phyloP scores from a whole-genome alignment of 2,888 invertebrate genomes.

The Axea sp. region DNA sequence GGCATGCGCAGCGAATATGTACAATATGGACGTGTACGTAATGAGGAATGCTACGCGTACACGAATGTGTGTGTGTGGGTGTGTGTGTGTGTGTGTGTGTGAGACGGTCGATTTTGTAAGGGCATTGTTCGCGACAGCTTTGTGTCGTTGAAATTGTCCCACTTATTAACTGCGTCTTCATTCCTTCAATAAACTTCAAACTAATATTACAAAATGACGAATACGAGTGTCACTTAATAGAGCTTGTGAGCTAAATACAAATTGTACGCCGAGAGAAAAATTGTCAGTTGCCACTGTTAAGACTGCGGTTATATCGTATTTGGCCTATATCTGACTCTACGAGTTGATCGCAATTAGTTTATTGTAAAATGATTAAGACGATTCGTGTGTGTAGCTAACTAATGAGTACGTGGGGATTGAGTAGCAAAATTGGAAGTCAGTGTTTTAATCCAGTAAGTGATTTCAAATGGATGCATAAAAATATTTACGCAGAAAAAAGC shows the following conservation, averaged over 20 bases:
- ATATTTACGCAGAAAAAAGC: too few species aligned
- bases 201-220: slow-evolving; percentile 54
- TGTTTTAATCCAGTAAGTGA: too few species aligned
- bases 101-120: slow-evolving; percentile 59
- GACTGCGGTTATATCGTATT: slow-evolving; percentile 23
- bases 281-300: slow-evolving; percentile 18
- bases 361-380: too few species aligned
- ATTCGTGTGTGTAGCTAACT: too few species aligned
- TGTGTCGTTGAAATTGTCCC: slow-evolving; percentile 50
- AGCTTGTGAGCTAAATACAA: slow-evolving; percentile 32
- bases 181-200: slow-evolving; percentile 55
- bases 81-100: too few species aligned
- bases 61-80: too few species aligned
- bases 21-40: too few species aligned
- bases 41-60: slow-evolving; percentile 13
- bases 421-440: too few species aligned
- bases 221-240: slow-evolving; percentile 41
- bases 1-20: too few species aligned
- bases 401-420: too few species aligned
- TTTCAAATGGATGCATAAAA: too few species aligned
- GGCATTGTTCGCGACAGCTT: slow-evolving; percentile 61
- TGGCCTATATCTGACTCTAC: slow-evolving; percentile 22
- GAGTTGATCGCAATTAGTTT: slow-evolving; percentile 32
- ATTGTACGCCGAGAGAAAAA: slow-evolving; percentile 32
- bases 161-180: slow-evolving; percentile 55